A percentile compares a stretch with the other conserved stretches of the same genome.
Conservation (phyloP, 2,888 invertebrate species). For the Caenorhabditis sp. region DNA sequence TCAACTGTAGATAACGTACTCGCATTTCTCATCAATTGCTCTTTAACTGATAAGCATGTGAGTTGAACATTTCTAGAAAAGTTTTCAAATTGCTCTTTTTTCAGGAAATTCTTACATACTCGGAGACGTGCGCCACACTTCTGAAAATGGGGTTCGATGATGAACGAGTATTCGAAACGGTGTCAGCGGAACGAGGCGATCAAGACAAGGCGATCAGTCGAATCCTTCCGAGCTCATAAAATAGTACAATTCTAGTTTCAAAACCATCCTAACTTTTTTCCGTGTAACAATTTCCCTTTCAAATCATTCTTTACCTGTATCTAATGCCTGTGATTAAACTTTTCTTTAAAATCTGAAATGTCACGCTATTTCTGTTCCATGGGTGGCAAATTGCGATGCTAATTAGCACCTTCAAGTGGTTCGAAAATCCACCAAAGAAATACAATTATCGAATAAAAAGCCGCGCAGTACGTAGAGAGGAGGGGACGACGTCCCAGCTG, state of each 20-base stretch:
- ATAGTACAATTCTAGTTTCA: constrained; percentile 6
- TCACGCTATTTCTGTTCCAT: neutral
- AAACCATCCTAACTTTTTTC: constrained; percentile 1
- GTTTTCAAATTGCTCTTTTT: too few relatives aligned
- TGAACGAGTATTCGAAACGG: constrained; percentile 54
- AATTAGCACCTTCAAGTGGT: constrained; percentile 42
- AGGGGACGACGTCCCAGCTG: constrained; percentile 17
- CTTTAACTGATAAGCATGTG: constrained; percentile 66
- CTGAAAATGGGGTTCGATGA: constrained; percentile 68
- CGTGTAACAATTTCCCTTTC: constrained; percentile 16
- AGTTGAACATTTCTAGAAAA: too few relatives aligned
- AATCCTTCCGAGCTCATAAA: constrained; percentile 21
- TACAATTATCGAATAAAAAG: constrained; percentile 24
- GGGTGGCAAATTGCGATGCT: constrained; percentile 10
- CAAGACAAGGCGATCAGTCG: constrained; percentile 55
- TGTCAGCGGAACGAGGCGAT: constrained; percentile 58
- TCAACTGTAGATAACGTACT: constrained; percentile 57
- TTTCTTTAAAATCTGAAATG: neutral
- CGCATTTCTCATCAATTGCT: constrained; percentile 62
- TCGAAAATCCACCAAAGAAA: constrained; percentile 23
- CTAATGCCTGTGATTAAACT: constrained; percentile 18
- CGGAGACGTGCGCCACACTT: constrained; percentile 65
- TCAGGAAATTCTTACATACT: constrained; percentile 66
- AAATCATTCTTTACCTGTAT: neutral
- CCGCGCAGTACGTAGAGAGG: neutral